Base-by-base conservation (phyloP, 92 coral and sea anemone species). In the Isaurus tuberculatus region DNA sequence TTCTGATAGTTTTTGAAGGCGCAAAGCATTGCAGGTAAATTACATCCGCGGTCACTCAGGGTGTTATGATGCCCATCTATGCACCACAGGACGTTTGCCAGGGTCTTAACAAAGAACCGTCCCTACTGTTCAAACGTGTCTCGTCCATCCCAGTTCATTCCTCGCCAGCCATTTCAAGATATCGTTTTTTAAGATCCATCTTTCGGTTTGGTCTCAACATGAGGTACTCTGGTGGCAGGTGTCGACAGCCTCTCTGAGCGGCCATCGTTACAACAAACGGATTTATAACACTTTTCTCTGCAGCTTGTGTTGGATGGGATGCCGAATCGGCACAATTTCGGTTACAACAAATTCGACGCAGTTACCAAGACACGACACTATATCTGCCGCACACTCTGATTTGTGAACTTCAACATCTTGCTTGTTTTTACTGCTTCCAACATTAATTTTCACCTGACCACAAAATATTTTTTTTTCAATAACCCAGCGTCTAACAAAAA, bases 131-230 rank as follows among this genome's bases (percentile, higher is more conserved):
- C 70, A 19, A 22, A 16, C 33, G 80, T 46, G 68, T 83, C 87
- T 78, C 36, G 72, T 55, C 92, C 89, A 87, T 16, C 92, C 86
- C 46, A 88, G 71, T 89, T 84, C 92, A 51, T 88, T 88, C 79
- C 28, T 84, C 65, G 46, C 88, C 84, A 85, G 83, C 92, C 92
- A 88, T 79, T 75, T 79, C 73, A 88, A 80, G n/a, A 88, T 88
- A 60, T 88, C 92, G 53, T 88, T 88, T 77, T n/a, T 88, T 84
- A 13, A 88, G 73, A 26, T 74, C 86, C 22, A 85, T 60, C 83
- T 85, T 88, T 22, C 70, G n/a, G 19, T 81, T 87, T 51, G 44
- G 46, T 58, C 61, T 80, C 17, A 75, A 43, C 20, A 72, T 86
- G 66, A 80, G 75, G 65, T 63, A 84, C 65, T 37, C 84, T 7